A percentile compares a stretch with the other conserved stretches of the same genome.
These are phyloP conservation scores for Thysanoteuthis rhombus DNA, from an alignment of 2,888 invertebrate genomes.

Conservation along the genomic window DNA sequence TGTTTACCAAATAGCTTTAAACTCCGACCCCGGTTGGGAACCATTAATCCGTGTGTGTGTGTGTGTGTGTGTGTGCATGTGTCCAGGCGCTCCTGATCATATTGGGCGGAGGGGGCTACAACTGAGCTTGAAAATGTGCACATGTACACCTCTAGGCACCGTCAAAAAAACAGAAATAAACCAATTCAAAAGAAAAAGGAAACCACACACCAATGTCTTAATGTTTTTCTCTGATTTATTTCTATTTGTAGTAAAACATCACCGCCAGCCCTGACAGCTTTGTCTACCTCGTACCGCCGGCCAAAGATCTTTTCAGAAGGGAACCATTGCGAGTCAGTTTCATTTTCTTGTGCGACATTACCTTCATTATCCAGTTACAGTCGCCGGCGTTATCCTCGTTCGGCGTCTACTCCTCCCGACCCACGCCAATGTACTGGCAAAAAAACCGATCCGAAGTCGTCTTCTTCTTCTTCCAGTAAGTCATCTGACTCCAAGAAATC, in stretches of 20 bases:
- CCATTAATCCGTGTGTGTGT: no score
- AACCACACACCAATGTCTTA: no score
- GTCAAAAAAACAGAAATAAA: no score
- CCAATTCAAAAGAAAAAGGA: no score
- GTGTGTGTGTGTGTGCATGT: no score
- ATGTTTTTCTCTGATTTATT: neutral
- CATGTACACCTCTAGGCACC: no score
- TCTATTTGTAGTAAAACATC: neutral
- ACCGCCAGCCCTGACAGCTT: neutral
- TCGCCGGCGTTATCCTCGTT: neutral
- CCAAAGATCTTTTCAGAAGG: neutral
- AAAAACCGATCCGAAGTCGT: neutral
- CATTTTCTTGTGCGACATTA: neutral
- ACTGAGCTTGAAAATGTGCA: no score
- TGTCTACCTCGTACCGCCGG: neutral
- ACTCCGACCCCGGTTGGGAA: no score
- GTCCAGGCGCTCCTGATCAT: no score
- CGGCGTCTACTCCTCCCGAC: constrained; percentile 27
- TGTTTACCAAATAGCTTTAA: no score
- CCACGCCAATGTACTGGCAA: neutral
- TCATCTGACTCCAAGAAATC: neutral
- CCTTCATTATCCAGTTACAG: neutral
- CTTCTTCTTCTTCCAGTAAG: neutral
- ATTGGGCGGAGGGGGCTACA: no score
- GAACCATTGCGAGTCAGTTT: neutral